Evolutionary conservation across 2,888 invertebrate species (phyloP).

Genomic region (Anthophora plumipes): DNA sequence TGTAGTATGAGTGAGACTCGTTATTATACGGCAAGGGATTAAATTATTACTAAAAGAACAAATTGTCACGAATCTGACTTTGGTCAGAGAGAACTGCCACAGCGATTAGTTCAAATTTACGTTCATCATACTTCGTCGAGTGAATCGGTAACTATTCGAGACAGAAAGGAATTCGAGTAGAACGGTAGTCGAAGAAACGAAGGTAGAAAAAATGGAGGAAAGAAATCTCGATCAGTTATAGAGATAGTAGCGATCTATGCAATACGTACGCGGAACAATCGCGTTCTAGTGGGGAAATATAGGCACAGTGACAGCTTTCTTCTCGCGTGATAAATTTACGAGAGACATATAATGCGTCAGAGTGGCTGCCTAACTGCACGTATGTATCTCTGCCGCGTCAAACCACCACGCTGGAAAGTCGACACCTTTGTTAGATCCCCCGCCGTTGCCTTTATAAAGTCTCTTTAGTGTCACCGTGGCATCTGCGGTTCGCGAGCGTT

Average conservation of each 20-base stretch:
- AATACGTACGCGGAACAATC: constrained; percentile 44
- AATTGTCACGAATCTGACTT: no score
- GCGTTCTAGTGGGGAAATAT: constrained; percentile 3
- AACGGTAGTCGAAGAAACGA: not conserved
- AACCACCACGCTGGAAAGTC: constrained; percentile 42
- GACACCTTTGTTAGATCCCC: constrained; percentile 51
- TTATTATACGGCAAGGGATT: no score
- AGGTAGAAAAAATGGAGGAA: not conserved
- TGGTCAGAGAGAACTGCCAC: no score
- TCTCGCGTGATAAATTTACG: constrained; percentile 61
- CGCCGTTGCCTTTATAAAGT: constrained; percentile 19
- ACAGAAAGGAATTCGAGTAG: constrained; percentile 32
- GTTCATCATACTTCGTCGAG: no score
- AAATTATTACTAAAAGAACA: no score
- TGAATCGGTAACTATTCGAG: not conserved
- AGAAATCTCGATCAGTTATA: constrained; percentile 32
- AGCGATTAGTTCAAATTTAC: no score
- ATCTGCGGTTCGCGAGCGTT: constrained; percentile 28
- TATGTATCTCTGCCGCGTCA: constrained; percentile 23
- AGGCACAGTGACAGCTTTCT: constrained; percentile 38
- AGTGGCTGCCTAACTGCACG: constrained; percentile 38
- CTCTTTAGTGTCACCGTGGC: not conserved
- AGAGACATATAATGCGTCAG: constrained; percentile 55
- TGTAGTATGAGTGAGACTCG: no score
- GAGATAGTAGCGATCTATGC: constrained; percentile 19